Evolutionary conservation across 2,888 invertebrate species (phyloP).

Genomic region (Ochropacha duplaris): DNA sequence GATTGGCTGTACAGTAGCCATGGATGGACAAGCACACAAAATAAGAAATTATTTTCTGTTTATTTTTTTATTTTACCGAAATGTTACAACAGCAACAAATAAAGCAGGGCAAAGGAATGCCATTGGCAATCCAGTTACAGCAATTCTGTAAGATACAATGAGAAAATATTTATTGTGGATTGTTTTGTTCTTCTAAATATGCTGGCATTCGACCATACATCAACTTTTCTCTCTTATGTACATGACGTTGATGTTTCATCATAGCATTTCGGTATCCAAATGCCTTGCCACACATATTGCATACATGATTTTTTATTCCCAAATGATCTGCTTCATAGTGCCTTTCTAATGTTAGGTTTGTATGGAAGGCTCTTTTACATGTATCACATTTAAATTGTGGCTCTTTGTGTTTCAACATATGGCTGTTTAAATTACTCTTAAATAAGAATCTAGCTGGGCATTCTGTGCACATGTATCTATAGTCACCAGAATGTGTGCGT

Average conservation of each 20-base stretch:
- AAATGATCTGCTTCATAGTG: constrained; percentile 61
- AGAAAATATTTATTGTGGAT: neutral
- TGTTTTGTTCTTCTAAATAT: constrained; percentile 43
- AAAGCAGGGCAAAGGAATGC: no score
- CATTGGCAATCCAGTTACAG: no score
- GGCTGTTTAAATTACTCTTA: constrained; percentile 59
- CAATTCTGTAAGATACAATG: no score
- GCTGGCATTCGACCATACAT: constrained; percentile 48
- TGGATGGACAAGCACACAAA: no score
- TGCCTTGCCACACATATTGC: constrained; percentile 61
- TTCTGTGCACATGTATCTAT: constrained; percentile 61
- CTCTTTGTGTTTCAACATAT: constrained; percentile 56
- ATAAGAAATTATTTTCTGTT: no score
- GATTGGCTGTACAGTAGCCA: no score
- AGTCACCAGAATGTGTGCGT: constrained; percentile 56
- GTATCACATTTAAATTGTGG: constrained; percentile 55
- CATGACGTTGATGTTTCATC: constrained; percentile 63
- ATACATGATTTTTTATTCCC: constrained; percentile 61
- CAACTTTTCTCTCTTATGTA: constrained; percentile 57
- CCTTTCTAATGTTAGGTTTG: constrained; percentile 45
- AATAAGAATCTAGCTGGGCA: constrained; percentile 59
- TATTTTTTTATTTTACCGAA: no score
- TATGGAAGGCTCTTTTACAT: constrained; percentile 56
- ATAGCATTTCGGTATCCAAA: constrained; percentile 64
- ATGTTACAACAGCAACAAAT: no score